Evolutionary conservation across 2,113 vertebrate species (phyloP), one percentile per base, ranked within the genome.

Genomic region (Ia io): DNA sequence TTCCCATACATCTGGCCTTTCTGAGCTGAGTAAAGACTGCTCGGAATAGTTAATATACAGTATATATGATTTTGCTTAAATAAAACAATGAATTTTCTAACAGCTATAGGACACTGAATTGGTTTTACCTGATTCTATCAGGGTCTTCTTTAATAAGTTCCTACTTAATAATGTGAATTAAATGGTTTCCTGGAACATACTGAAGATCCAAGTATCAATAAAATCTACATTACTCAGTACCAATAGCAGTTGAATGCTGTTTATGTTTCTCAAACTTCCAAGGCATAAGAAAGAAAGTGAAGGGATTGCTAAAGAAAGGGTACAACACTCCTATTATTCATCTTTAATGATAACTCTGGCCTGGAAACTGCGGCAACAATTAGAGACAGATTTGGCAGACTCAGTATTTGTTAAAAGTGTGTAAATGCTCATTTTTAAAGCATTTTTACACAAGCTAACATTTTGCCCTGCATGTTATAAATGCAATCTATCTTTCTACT

Each of bases 1-100:
- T 99, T 99, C 98, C 99, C 98, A 99, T 99, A 99, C 99, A 99
- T 99, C 99, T 99, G 99, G 99, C 98, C 98, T 99, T 98, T 98
- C 99, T 98, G 96, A 98, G 98, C 98, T 98, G 97, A 98, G 98
- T 98, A 98, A 98, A 98, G 98, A 98, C 96, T 98, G 98, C 98
- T 97, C 98, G 96, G 97, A 98, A 98, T 98, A 97, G 98, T 98
- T 98, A 98, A 98, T 98, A 98, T 96, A 98, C 92, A 97, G 97
- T 97, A 97, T 98, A 97, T 98, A 97, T 94, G 96, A 96, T 97
- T 97, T 97, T 97, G 88, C 93, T 98, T 97, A 98, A 98, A 98
- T 97, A 98, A 98, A 98, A 98, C 96, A 96, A 98, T 97, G 96
- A 93, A 97, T 98, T 97, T 98, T 97, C 98, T 96, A 97, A 97